A percentile compares a stretch with the other conserved stretches of the same genome.
Evolutionary conservation across 2,797 vertebrate genomes (phyloP).

Genomic region (Gambusia yucatana): DNA sequence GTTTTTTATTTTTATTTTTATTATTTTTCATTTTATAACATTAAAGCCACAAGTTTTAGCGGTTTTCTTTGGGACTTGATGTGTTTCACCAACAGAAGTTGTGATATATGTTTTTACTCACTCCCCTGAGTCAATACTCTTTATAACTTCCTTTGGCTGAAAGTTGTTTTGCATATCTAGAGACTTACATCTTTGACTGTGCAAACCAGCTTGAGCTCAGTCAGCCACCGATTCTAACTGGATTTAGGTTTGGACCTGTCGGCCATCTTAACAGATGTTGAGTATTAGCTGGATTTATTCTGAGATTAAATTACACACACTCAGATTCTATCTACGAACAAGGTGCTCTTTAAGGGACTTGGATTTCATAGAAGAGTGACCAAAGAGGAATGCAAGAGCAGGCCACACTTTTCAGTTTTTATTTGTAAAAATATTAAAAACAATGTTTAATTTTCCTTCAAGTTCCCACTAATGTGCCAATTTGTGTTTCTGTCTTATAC

Average conservation of each 20-base stretch:
- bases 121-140: background rate
- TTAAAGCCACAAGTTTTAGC: background rate
- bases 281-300: background rate
- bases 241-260: background rate
- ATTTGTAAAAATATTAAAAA: background rate
- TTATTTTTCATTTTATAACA: background rate
- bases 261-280: background rate
- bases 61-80: background rate
- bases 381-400: background rate
- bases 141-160: background rate
- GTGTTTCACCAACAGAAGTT: background rate
- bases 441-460: too few species aligned
- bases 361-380: background rate
- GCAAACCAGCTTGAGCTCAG: background rate
- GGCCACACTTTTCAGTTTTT: background rate
- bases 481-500: background rate
- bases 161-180: background rate
- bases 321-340: background rate
- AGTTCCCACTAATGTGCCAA: background rate
- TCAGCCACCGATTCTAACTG: background rate
- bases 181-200: background rate
- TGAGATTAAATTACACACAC: too few species aligned
- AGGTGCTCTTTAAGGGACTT: background rate
- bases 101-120: background rate
- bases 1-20: too few species aligned